Percentiles rank a stretch among this genome's conserved stretches.
Evolutionary conservation across 2,797 vertebrate species (phyloP).

Genomic region (Anomalospiza imberbis): DNA sequence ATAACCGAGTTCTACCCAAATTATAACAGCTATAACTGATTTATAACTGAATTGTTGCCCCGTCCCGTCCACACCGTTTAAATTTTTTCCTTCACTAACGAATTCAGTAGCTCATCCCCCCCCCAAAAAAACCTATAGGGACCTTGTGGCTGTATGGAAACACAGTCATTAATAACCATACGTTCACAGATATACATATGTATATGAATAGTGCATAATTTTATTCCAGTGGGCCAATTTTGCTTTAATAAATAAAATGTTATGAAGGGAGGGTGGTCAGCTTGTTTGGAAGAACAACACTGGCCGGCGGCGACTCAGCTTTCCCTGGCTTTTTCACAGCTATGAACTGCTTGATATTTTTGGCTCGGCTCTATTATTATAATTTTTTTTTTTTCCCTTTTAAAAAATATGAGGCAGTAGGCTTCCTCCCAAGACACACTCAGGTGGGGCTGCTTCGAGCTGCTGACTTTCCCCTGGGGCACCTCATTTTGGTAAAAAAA

Average conservation of each 20-base stretch:
- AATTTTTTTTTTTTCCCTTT: constrained; percentile 67
- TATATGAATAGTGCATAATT: background rate
- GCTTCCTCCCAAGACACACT: constrained; percentile 77
- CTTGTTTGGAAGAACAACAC: constrained; percentile 74
- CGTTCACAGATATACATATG: too few relatives aligned
- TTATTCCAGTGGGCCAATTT: constrained; percentile 29
- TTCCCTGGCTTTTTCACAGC: constrained; percentile 75
- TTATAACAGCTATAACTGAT: background rate
- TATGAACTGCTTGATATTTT: constrained; percentile 75
- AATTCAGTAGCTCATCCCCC: background rate
- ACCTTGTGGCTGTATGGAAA: background rate
- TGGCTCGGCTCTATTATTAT: constrained; percentile 70
- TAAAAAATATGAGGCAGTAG: constrained; percentile 70
- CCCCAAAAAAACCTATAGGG: background rate
- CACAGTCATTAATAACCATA: background rate
- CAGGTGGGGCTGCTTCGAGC: constrained; percentile 68
- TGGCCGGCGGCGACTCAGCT: constrained; percentile 67
- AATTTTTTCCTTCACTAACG: background rate
- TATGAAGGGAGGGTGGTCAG: constrained; percentile 68
- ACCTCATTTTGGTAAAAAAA: constrained; percentile 35
- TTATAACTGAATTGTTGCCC: background rate
- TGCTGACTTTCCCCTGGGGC: constrained; percentile 60
- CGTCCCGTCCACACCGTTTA: background rate
- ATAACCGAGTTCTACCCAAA: background rate
- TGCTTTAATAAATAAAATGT: constrained; percentile 65